Conservation (phyloP, 2,797 vertebrate genomes). For the Spinibarbus caldwelli region DNA sequence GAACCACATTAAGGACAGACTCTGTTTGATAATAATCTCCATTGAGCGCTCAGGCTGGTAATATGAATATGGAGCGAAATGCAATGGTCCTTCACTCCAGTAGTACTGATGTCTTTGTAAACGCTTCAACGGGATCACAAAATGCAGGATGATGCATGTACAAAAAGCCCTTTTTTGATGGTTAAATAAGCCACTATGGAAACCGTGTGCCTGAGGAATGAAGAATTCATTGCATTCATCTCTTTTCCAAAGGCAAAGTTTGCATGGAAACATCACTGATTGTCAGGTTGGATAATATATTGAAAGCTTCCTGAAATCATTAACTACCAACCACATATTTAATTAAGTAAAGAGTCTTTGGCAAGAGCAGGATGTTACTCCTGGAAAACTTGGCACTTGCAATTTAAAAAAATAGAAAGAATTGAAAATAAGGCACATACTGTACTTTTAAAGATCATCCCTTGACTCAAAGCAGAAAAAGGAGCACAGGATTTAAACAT, state of each 20-base stretch:
- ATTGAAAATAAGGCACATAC: background rate
- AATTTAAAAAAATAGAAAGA: slow-evolving; percentile 1
- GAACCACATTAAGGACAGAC: slow-evolving; percentile 28
- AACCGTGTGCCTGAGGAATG: background rate
- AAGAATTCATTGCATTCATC: background rate
- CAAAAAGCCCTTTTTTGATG: slow-evolving; percentile 43
- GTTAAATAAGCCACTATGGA: slow-evolving; percentile 37
- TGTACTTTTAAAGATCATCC: slow-evolving; percentile 15
- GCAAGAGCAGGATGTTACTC: slow-evolving; percentile 9
- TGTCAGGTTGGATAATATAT: slow-evolving; percentile 12
- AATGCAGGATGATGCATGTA: slow-evolving; percentile 40
- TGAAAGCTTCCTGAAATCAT: slow-evolving; percentile 19
- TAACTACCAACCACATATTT: slow-evolving; percentile 10
- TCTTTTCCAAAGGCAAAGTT: background rate
- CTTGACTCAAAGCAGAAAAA: slow-evolving; percentile 49
- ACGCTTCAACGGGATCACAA: slow-evolving; percentile 49
- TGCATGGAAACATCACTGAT: slow-evolving; percentile 17
- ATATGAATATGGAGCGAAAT: slow-evolving; percentile 27
- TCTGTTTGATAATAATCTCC: slow-evolving; percentile 21
- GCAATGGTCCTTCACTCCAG: slow-evolving; percentile 24
- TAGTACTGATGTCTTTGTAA: slow-evolving; percentile 48
- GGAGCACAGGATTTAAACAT: slow-evolving; percentile 61
- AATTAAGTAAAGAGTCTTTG: slow-evolving; percentile 24
- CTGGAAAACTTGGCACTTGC: slow-evolving; percentile 24
- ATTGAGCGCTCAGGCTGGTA: background rate